These are phyloP conservation scores for Acomys russatus DNA, from an alignment of 2,797 vertebrate genomes.

Conservation along the genomic window DNA sequence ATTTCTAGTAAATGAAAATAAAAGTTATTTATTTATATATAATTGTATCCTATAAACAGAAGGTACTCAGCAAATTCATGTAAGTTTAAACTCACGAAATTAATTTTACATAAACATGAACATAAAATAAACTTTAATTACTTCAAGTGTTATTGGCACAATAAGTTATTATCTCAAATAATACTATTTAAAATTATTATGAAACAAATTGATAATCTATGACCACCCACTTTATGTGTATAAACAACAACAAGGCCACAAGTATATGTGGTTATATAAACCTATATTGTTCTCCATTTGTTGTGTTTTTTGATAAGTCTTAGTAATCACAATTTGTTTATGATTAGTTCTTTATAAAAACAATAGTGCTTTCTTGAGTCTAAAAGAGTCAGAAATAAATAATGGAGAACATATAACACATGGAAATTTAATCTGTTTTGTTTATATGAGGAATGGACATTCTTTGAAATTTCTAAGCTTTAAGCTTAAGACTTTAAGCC, in stretches of 20 bases:
- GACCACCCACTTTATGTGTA: neutral
- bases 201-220: conserved; percentile 42
- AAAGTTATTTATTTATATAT: neutral
- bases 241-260: neutral
- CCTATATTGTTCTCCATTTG: neutral
- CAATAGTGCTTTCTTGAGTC: neutral
- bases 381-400: neutral
- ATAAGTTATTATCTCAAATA: neutral
- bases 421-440: neutral
- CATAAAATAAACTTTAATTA: neutral
- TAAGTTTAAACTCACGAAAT: conserved; percentile 24
- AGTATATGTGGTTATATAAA: neutral
- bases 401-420: neutral
- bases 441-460: conserved; percentile 14
- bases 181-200: conserved; percentile 3
- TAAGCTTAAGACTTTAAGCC: neutral
- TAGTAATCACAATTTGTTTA: conserved; percentile 5
- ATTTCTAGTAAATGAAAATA: neutral
- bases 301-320: neutral
- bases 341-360: conserved; percentile 44
- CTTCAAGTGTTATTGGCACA: conserved; percentile 24
- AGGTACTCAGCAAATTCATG: neutral
- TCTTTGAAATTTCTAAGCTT: neutral
- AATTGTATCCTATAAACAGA: conserved; percentile 2
- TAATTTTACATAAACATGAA: conserved; percentile 16